phyloP scores from a whole-genome alignment of 2,113 vertebrate genomes.

The Xenopus laevis region DNA sequence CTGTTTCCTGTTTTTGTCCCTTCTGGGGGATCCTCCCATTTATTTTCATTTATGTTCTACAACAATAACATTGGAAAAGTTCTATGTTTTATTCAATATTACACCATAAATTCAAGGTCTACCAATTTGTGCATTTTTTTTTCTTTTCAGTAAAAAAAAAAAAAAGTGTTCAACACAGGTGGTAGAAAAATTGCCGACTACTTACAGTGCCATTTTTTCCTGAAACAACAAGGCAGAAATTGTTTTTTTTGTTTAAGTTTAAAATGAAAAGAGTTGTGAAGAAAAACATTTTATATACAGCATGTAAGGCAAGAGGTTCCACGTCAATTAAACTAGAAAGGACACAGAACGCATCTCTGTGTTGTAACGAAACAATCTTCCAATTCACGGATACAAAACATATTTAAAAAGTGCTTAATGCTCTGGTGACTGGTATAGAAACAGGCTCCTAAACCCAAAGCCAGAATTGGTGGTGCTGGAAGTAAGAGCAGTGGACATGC shows the following conservation, averaged over 20 bases:
- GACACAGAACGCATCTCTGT: constrained; percentile 14
- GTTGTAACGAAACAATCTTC: constrained; percentile 26
- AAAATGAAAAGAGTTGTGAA: constrained; percentile 40
- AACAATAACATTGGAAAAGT: constrained; percentile 19
- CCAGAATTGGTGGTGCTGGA: constrained; percentile 7
- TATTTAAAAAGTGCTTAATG: constrained; percentile 33
- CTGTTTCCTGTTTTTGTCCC: no score
- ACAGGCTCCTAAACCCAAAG: constrained; percentile 20
- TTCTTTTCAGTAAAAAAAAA: constrained; percentile 10
- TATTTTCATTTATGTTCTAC: no score
- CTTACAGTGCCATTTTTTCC: constrained; percentile 37
- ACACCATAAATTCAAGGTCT: constrained; percentile 40
- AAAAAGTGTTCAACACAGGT: constrained; percentile 29
- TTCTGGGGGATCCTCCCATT: no score
- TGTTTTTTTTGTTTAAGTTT: constrained; percentile 12
- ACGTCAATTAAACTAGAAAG: constrained; percentile 35
- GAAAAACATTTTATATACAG: constrained; percentile 28
- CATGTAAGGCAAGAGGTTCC: constrained; percentile 42
- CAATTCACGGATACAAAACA: constrained; percentile 33
- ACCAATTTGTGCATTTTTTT: constrained; percentile 43
- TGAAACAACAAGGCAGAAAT: constrained; percentile 42
- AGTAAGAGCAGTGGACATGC: constrained; percentile 36
- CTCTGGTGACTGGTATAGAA: constrained; percentile 31
- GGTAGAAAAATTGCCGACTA: constrained; percentile 34
- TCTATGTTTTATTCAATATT: constrained; percentile 43